Percentiles rank a stretch among this genome's conserved stretches.
These are phyloP conservation scores for Centrocercus urophasianus DNA, from an alignment of 2,113 vertebrate species.

Conservation along the genomic window DNA sequence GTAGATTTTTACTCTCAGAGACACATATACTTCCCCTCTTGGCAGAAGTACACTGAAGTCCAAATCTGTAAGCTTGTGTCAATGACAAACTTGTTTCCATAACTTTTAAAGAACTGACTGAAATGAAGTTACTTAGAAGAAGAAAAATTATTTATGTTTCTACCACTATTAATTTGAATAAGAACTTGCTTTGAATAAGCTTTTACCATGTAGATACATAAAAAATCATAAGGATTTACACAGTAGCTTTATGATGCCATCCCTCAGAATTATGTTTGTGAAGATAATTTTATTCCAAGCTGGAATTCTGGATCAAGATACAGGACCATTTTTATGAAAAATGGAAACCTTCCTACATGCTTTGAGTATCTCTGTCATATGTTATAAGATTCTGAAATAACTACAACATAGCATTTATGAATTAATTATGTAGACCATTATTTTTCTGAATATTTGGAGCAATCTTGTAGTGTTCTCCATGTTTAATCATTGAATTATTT, in stretches of 20 bases:
- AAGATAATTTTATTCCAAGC: neutral
- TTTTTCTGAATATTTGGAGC: neutral
- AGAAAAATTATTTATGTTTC: neutral
- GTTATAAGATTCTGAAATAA: neutral
- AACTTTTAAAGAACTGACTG: neutral
- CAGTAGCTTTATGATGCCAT: neutral
- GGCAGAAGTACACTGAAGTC: neutral
- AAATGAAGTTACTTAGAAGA: neutral
- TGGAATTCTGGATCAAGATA: neutral
- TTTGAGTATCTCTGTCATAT: neutral
- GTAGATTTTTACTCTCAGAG: neutral
- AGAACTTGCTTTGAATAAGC: neutral
- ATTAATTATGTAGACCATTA: neutral
- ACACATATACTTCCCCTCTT: neutral
- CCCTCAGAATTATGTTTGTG: neutral
- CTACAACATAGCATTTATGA: neutral
- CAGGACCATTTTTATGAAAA: neutral
- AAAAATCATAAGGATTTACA: neutral
- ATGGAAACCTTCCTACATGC: neutral
- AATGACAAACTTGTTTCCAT: neutral
- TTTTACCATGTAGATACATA: neutral
- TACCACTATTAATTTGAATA: neutral
- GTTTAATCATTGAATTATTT: neutral
- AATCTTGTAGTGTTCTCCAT: neutral
- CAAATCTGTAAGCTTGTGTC: neutral